Evolutionary conservation across 2,888 invertebrate genomes (phyloP), one percentile per base, ranked within the genome.

Genomic region (Monopis laevigella): DNA sequence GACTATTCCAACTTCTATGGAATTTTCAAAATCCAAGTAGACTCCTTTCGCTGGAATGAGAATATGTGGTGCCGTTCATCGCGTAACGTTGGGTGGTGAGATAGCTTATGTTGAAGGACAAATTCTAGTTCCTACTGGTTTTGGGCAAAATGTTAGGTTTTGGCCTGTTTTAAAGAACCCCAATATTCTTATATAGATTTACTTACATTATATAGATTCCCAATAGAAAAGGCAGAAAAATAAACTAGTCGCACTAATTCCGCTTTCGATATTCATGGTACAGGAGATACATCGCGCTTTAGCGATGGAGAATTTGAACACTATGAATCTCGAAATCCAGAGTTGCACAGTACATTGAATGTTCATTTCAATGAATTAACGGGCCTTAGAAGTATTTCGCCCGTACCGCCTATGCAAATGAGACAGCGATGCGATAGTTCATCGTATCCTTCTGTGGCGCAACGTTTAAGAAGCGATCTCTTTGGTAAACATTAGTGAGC

Each of bases 101-200:
- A 92, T 96, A 14, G 98, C 93, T 4, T 98, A 90, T 62, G 91
- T 98, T 14, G 98, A 98, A 68, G 98, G 97, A 1, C 90, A 96
- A 82, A 86, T 95, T 36, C 73, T 96, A 32, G 90, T 92, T 0
- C 86, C 88, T 40, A 93, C 94, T 6, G 96, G 96, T 1, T 95
- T 87, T 59, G 96, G 96, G 0, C 87, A 89, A 58, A 94, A 96
- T 65, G 86, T 96, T 10, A 84, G 93, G 21, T 88, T 88, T 36
- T 84, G 87, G 77, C 87, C 88, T 28, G 58, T 59, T 2, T 83
- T 72, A 21, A 81, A 69, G 57, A 82, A 75, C 53, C 72, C 43
- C 53, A 27, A 62, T 64, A 47, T 58, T 63, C 6, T 46, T 51
- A 16, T 65, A 55, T n/a, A n/a, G n/a, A n/a, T n/a, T n/a, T n/a